Evolutionary conservation across 30 jellyfish, hydroid and myxozoan genomes (phyloP).

Genomic region (Turritopsis dohrnii): DNA sequence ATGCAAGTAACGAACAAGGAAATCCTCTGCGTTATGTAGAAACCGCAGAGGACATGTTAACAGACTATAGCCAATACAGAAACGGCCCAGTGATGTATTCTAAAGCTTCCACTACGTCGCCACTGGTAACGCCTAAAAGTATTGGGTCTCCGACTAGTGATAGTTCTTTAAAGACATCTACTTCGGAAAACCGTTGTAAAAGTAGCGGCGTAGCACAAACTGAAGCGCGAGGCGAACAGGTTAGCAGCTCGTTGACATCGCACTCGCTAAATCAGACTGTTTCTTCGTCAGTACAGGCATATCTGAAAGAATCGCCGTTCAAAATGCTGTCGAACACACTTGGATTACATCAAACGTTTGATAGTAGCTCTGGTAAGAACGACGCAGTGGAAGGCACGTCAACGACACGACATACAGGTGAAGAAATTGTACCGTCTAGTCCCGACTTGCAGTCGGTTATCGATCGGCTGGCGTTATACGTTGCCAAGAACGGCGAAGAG

Average conservation of each 20-base stretch:
- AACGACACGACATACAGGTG: constrained; percentile 18
- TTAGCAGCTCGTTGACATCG: neutral
- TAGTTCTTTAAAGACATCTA: neutral
- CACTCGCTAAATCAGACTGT: neutral
- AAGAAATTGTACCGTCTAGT: constrained; percentile 59
- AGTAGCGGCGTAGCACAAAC: neutral
- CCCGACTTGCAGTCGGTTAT: constrained; percentile 81
- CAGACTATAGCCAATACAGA: neutral
- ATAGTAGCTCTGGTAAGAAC: neutral
- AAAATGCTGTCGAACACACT: neutral
- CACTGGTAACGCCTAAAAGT: neutral
- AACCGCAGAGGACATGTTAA: neutral
- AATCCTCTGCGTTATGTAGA: neutral
- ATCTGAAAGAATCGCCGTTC: neutral
- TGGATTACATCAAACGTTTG: neutral
- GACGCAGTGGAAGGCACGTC: too few relatives aligned
- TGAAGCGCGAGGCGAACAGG: neutral
- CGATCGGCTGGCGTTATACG: constrained; percentile 74
- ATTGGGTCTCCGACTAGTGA: neutral
- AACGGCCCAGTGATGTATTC: neutral
- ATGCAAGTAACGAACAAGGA: neutral
- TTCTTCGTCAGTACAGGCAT: neutral
- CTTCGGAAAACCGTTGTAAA: neutral
- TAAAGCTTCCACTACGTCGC: neutral
- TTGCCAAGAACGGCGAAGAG: constrained; percentile 77